These are phyloP conservation scores for roundworm (Caenorhabditis elegans) DNA, from an alignment of 1,140 invertebrate genomes.

Conservation along the genomic window WBcel235 BX284604.4:6750001-6750500, in stretches of 20 bases:
- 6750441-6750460: conserved; percentile 21
- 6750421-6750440: neutral
- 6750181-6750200: neutral
- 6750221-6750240: too few species aligned
- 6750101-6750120: too few species aligned
- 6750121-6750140: too few species aligned
- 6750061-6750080: too few species aligned
- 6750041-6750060: too few species aligned
- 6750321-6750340: neutral
- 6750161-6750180: neutral
- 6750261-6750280: neutral
- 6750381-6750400: neutral
- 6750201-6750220: neutral
- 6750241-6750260: neutral
- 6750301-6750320: neutral
- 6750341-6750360: too few species aligned
- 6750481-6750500: too few species aligned
- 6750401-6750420: conserved; percentile 20
- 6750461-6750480: too few species aligned
- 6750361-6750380: neutral
- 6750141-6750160: too few species aligned
- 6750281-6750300: neutral
- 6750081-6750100: too few species aligned
- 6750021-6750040: too few species aligned
- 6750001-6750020: too few species aligned